Conservation (phyloP, 2,113 vertebrate genomes). For the Oxygymnocypris stewartii region DNA sequence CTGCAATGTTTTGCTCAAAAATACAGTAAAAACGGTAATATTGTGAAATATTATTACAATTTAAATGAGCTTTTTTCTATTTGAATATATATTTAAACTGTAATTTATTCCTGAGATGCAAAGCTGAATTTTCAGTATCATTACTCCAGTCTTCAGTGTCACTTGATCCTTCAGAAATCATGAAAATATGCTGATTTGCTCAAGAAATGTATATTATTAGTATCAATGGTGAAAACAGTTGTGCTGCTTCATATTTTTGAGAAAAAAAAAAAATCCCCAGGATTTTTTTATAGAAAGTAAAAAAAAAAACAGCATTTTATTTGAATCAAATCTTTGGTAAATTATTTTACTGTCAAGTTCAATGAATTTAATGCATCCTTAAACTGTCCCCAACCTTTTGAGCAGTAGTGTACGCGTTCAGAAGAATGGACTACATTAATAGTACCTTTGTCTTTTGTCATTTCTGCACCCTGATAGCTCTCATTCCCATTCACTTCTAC, state of each 20-base stretch:
- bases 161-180: background rate
- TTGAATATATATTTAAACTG: background rate
- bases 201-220: background rate
- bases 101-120: background rate
- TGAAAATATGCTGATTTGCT: background rate
- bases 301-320: background rate
- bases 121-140: background rate
- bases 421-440: background rate
- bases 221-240: background rate
- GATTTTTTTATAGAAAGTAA: background rate
- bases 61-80: background rate
- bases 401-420: background rate
- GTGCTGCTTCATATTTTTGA: background rate
- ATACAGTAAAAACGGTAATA: background rate
- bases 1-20: background rate
- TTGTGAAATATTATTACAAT: background rate
- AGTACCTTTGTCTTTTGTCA: background rate
- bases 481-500: background rate
- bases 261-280: too few species aligned
- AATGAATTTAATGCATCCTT: background rate
- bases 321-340: background rate
- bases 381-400: background rate
- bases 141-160: background rate
- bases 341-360: background rate
- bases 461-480: background rate